Base-by-base conservation (phyloP, 2,888 invertebrate genomes). In the Ommatoiulus sabulosus region DNA sequence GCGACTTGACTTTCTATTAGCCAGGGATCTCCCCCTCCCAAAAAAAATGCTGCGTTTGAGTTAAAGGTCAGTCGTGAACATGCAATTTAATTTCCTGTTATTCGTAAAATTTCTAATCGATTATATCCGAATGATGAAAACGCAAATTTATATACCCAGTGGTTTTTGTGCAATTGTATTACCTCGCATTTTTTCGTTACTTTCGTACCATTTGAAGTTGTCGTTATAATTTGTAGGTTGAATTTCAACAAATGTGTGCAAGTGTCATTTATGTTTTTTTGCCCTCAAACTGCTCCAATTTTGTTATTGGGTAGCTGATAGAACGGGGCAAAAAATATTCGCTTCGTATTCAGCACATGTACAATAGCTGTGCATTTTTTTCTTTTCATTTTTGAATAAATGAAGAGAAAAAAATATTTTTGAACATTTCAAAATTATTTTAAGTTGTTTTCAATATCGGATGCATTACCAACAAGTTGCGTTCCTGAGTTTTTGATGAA, bases 191-290 rank as follows among this genome's bases (percentile, higher is more conserved):
- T 72, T 72, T 24, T 24, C 24, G 72, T 10, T 35, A 72, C 15
- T 72, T 24, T 72, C 24, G 20, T 8, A 7, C 72, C 10, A 35
- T 72, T 24, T 6, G 10, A 72, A 3, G 8, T 24, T 6, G n/a
- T 6, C 8, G 24, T 24, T 24, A 24, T 72, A 24, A 24, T 20
- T 20, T 72, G 72, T 24, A 24, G 72, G 20, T 72, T 72, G 24
- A 72, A 72, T 72, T 35, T 72, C 20, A n/a, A 72, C 8, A 1
- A 24, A 72, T 72, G 24, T 6, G 20, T 72, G 7, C 72, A 24
- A 24, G 72, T 72, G 72, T n/a, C 72, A 72, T 24, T n/a, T n/a
- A 52, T 48, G 12, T 52, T 72, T 72, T 72, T 72, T 24, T 72
- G 72, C 72, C 24, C 72, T 6, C 6, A 72, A 72, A 72, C 24